Conservation (phyloP, 2,797 vertebrate species). For the Acrossocheilus fasciatus region DNA sequence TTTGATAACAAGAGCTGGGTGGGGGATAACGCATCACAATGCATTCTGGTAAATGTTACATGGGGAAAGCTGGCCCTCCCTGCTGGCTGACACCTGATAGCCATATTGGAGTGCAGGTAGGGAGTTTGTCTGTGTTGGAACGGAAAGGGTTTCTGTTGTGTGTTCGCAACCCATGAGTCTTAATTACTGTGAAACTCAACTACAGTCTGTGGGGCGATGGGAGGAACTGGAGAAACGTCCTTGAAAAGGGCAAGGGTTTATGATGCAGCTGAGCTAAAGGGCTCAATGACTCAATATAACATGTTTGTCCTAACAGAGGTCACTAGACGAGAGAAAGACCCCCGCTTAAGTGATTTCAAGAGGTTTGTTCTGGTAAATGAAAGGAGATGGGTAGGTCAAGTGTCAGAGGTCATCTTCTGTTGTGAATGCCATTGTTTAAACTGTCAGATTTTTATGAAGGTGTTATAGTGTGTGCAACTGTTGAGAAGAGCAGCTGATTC, state of each 20-base stretch:
- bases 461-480: neutral
- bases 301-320: neutral
- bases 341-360: neutral
- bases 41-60: slow-evolving; percentile 46
- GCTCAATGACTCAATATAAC: slow-evolving; percentile 22
- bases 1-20: slow-evolving; percentile 38
- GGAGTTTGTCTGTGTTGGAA: slow-evolving; percentile 20
- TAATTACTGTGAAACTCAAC: slow-evolving; percentile 52
- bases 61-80: slow-evolving; percentile 21
- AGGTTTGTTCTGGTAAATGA: slow-evolving; percentile 14
- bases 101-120: slow-evolving; percentile 47
- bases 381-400: slow-evolving; percentile 21
- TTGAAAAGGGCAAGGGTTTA: slow-evolving; percentile 43
- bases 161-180: slow-evolving; percentile 29
- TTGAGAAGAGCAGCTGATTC: slow-evolving; percentile 10
- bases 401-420: slow-evolving; percentile 26
- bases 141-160: slow-evolving; percentile 30
- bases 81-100: slow-evolving; percentile 40
- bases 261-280: neutral
- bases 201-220: neutral
- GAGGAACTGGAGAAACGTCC: neutral
- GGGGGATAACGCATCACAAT: slow-evolving; percentile 18
- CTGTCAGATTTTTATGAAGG: slow-evolving; percentile 18
- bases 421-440: slow-evolving; percentile 27
- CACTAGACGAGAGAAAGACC: slow-evolving; percentile 20